Conservation (phyloP, 2,797 vertebrate genomes). For the Anableps anableps region DNA sequence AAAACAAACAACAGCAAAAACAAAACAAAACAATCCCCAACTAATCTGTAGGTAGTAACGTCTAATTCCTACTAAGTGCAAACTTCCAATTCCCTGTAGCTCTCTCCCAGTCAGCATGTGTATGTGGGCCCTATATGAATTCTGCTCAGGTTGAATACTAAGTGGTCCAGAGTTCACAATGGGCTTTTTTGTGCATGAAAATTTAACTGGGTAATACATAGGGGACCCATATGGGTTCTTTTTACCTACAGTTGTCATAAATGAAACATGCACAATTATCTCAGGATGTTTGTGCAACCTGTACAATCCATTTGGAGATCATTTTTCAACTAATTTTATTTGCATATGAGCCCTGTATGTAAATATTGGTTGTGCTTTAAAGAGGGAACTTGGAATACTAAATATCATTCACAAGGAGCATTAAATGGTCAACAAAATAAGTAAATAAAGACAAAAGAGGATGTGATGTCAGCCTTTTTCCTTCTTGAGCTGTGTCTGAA, state of each 20-base stretch:
- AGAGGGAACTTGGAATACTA: neutral
- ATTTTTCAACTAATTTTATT: neutral
- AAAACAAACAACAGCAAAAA: constrained; percentile 11
- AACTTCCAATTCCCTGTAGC: constrained; percentile 47
- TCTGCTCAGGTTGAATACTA: neutral
- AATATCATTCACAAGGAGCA: neutral
- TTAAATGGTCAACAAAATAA: neutral
- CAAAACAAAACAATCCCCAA: constrained; percentile 3
- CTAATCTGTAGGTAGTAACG: constrained; percentile 52
- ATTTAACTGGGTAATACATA: neutral
- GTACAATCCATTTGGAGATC: neutral
- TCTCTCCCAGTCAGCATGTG: neutral
- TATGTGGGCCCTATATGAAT: neutral
- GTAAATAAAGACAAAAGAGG: neutral
- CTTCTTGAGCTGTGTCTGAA: neutral
- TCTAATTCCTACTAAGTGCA: constrained; percentile 55
- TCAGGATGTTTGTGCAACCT: neutral
- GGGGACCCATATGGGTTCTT: neutral
- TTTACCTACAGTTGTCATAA: neutral
- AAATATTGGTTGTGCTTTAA: neutral
- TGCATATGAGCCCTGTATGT: neutral
- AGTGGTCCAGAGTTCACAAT: neutral
- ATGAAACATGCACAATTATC: neutral
- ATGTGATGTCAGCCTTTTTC: neutral
- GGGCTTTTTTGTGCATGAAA: neutral